Evolutionary conservation across 2,113 vertebrate species (phyloP), one percentile per base, ranked within the genome.

Genomic region (Phocoena sinus): DNA sequence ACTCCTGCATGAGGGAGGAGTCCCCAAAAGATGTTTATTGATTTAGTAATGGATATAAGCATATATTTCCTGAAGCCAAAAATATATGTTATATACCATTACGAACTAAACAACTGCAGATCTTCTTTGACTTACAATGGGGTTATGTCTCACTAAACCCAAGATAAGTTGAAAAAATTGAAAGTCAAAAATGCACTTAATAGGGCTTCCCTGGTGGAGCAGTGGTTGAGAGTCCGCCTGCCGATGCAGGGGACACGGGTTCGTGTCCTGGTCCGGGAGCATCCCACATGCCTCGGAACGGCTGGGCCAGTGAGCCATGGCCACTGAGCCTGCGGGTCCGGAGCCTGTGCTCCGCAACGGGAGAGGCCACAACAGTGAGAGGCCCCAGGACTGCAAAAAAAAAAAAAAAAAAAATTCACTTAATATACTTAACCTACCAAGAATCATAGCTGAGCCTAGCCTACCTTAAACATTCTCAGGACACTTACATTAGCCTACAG

Each of bases 11-110:
- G 8, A 58, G 17, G 9, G 23, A 83, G 1, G n/a, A 63, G 25
- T 89, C 36, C 26, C 33, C 56, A 65, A 82, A 41, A 80, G 58
- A 47, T 93, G 0, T 74, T 77, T 71, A 36, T 33, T 67, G 53
- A 81, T 85, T 38, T 31, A 11, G 89, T 60, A 76, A 83, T 88
- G 25, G 18, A 60, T 82, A 62, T 41, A 21, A 85, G n/a, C 65
- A 58, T 68, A 11, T 44, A 82, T 71, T 90, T 95, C 10, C 81
- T 85, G 28, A 85, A 76, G 11, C 31, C 93, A 58, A 15, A 76
- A 76, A 36, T 92, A 4, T 21, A 74, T 77, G 89, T 85, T 70
- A 91, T 88, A 60, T 18, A 18, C 12, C 10, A 94, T 74, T 13
- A 74, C 23, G 47, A 84, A 28, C 33, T 70, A 83, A 92, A 47